These are phyloP conservation scores for Drosophila bipectinata DNA, from an alignment of 1,140 invertebrate species.

Conservation along the genomic window DNA sequence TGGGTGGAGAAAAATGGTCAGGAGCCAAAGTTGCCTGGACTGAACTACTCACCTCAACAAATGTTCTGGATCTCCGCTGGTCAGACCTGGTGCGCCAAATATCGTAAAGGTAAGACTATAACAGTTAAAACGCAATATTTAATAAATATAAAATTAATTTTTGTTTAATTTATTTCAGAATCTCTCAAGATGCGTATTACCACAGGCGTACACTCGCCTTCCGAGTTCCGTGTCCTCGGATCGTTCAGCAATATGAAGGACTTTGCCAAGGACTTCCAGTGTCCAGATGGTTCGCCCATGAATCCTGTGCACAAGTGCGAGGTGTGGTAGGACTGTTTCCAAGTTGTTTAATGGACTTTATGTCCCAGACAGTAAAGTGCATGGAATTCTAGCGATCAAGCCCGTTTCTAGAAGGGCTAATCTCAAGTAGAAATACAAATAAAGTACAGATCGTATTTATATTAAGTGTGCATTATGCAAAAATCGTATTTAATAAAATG, in stretches of 20 bases:
- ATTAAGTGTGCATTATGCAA: conserved; percentile 55
- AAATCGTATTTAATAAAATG: conserved; percentile 70
- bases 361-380: conserved; percentile 18
- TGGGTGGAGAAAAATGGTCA: conserved; percentile 88
- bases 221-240: conserved; percentile 93
- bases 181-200: conserved; percentile 89
- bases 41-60: conserved; percentile 89
- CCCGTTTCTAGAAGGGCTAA: conserved; percentile 30
- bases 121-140: no score
- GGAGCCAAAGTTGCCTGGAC: conserved; percentile 88
- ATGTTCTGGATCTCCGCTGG: conserved; percentile 89
- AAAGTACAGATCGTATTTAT: conserved; percentile 54
- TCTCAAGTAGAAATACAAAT: conserved; percentile 62
- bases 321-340: conserved; percentile 87
- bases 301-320: conserved; percentile 95
- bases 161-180: conserved; percentile 85
- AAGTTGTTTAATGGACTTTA: conserved; percentile 12
- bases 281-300: conserved; percentile 92
- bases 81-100: conserved; percentile 86
- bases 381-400: conserved; percentile 44
- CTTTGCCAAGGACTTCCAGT: conserved; percentile 94
- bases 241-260: conserved; percentile 95
- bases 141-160: not conserved
- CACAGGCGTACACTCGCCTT: conserved; percentile 91
- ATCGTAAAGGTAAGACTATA: conserved; percentile 79